A percentile compares a stretch with the other conserved stretches of the same genome.
phyloP scores from a whole-genome alignment of 2,113 vertebrate species.

The Carassius gibelio region DNA sequence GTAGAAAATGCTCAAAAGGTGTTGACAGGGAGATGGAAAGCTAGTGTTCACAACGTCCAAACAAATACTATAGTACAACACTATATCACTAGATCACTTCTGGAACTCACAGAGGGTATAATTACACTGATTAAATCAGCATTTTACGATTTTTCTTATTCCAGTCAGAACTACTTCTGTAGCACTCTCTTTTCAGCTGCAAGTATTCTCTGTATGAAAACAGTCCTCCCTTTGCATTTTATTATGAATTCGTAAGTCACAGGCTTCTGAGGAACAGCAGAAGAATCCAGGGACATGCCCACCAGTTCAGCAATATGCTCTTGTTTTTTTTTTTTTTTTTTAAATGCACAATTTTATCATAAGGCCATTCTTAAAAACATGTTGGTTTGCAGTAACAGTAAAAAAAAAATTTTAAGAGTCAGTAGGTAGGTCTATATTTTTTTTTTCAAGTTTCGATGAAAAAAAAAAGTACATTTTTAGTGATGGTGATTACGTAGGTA shows the following conservation, averaged over 20 bases:
- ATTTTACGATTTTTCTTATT: not conserved
- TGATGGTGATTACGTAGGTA: no score
- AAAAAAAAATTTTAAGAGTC: no score
- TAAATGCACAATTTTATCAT: no score
- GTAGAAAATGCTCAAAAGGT: not conserved
- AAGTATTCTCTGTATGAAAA: not conserved
- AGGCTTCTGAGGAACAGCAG: not conserved
- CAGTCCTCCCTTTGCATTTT: not conserved
- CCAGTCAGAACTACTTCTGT: not conserved
- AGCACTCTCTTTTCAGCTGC: not conserved
- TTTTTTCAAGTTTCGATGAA: no score
- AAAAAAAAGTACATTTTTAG: no score
- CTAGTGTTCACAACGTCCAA: not conserved
- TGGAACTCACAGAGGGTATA: not conserved
- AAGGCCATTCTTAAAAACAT: no score
- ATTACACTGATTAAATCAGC: not conserved
- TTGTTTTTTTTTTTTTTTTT: no score
- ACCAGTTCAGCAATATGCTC: not conserved
- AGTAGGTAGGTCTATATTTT: no score
- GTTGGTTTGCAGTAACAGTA: no score
- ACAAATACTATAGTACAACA: not conserved
- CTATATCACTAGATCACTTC: not conserved
- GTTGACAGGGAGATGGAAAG: slow-evolving; percentile 20
- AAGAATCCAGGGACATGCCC: not conserved
- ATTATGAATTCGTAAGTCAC: not conserved